Evolutionary conservation across 2,113 vertebrate genomes (phyloP).

Genomic region (Ochotona princeps): DNA sequence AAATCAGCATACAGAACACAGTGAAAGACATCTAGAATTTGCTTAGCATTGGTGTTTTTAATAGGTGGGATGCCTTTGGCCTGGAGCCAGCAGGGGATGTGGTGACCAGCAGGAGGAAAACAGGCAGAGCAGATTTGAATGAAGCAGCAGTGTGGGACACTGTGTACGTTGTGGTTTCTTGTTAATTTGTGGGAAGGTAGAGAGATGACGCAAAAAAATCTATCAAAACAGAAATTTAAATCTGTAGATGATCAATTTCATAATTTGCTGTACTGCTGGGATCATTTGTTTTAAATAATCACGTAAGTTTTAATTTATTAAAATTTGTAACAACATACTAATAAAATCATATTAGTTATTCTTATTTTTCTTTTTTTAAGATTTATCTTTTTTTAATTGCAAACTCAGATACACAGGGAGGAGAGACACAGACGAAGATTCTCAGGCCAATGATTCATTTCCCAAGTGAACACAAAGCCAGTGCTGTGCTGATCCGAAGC

Average conservation of each 20-base stretch:
- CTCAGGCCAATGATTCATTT: too few relatives aligned
- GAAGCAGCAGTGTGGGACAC: constrained; percentile 69
- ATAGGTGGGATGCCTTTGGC: constrained; percentile 71
- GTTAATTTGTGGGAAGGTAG: not conserved
- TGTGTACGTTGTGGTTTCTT: constrained; percentile 70
- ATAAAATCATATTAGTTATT: not conserved
- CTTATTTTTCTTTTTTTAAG: too few relatives aligned
- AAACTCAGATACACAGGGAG: too few relatives aligned
- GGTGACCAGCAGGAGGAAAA: constrained; percentile 57
- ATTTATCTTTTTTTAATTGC: too few relatives aligned
- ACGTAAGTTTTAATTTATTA: not conserved
- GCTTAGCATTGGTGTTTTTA: constrained; percentile 67
- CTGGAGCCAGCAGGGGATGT: constrained; percentile 79
- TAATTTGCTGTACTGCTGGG: constrained; percentile 37
- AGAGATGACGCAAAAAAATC: constrained; percentile 15
- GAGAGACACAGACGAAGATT: too few relatives aligned
- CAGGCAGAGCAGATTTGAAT: constrained; percentile 35
- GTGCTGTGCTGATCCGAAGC: too few relatives aligned
- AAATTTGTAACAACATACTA: not conserved
- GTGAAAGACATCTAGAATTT: too few relatives aligned
- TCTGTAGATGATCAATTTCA: constrained; percentile 46
- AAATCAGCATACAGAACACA: too few relatives aligned
- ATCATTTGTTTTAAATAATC: constrained; percentile 40
- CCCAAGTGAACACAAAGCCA: too few relatives aligned
- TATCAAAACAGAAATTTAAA: constrained; percentile 71